Conservation (phyloP, 2,797 vertebrate species). For the Eulemur mongoz region DNA sequence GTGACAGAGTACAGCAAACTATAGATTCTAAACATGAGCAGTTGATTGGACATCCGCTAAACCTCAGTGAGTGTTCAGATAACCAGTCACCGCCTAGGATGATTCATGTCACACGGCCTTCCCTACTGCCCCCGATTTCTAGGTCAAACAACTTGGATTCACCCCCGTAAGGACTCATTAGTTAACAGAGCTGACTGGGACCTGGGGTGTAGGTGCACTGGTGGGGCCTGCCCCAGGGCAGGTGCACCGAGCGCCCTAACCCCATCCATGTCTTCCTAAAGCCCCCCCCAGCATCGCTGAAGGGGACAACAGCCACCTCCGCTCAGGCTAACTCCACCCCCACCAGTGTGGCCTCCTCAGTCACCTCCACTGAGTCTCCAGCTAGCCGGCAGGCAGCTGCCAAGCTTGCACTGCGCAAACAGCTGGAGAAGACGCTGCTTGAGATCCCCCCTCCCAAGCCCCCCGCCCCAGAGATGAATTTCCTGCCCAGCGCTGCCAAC, state of each 20-base stretch:
- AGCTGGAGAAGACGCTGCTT: constrained; percentile 97
- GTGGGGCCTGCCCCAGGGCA: not conserved
- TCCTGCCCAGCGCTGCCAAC: constrained; percentile 97
- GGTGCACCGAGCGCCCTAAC: not conserved
- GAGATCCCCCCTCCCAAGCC: constrained; percentile 99
- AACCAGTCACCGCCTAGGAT: too few relatives aligned
- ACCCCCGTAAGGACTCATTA: not conserved
- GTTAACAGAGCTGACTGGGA: not conserved
- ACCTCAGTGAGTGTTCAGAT: not conserved
- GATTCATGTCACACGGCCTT: not conserved
- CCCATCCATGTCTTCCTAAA: constrained; percentile 70
- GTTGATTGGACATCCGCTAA: not conserved
- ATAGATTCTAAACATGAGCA: not conserved
- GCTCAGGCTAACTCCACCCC: constrained; percentile 86
- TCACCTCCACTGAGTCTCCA: constrained; percentile 90
- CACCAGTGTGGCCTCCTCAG: constrained; percentile 82
- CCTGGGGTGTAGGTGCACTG: too few relatives aligned
- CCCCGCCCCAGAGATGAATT: constrained; percentile 95
- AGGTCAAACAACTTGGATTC: not conserved
- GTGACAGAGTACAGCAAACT: not conserved
- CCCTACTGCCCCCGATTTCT: not conserved
- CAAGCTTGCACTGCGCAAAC: constrained; percentile 96
- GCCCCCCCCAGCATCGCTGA: constrained; percentile 92
- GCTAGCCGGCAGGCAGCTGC: constrained; percentile 96
- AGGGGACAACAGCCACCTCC: constrained; percentile 88